Evolutionary conservation across 2,888 invertebrate species (phyloP).

Genomic region (Selenia dentaria): DNA sequence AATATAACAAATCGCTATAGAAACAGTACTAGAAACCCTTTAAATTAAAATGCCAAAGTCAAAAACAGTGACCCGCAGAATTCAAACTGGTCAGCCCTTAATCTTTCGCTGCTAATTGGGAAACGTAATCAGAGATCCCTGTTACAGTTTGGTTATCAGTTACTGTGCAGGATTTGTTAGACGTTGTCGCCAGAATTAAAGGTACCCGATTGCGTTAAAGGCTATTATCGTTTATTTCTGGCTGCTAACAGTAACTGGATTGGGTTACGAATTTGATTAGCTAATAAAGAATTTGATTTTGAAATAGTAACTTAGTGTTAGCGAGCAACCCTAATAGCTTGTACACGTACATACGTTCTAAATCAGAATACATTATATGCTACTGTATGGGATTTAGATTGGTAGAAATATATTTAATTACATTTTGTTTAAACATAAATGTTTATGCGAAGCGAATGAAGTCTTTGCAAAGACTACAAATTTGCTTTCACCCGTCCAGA

Average conservation of each 20-base stretch:
- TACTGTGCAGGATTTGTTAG: neutral
- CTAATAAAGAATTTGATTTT: too few relatives aligned
- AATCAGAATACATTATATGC: too few relatives aligned
- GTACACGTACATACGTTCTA: too few relatives aligned
- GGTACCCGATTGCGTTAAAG: neutral
- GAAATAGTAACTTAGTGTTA: too few relatives aligned
- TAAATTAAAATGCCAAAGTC: slow-evolving; percentile 9
- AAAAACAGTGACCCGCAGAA: slow-evolving; percentile 12
- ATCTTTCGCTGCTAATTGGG: slow-evolving; percentile 35
- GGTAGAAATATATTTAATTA: too few relatives aligned
- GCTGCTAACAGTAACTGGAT: neutral
- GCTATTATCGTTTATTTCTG: slow-evolving; percentile 19
- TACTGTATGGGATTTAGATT: too few relatives aligned
- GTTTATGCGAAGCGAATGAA: too few relatives aligned
- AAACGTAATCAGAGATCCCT: slow-evolving; percentile 32
- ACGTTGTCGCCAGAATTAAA: slow-evolving; percentile 14
- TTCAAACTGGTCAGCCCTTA: slow-evolving; percentile 14
- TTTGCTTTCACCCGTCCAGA: too few relatives aligned
- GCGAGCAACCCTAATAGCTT: too few relatives aligned
- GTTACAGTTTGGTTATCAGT: neutral
- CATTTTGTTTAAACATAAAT: too few relatives aligned
- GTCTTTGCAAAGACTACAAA: too few relatives aligned
- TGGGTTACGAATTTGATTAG: too few relatives aligned
- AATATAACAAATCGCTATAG: neutral
- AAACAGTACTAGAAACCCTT: neutral